A percentile compares a stretch with the other conserved stretches of the same genome.
Evolutionary conservation across 2,113 vertebrate genomes (phyloP).

Genomic region (Aptenodytes forsteri): DNA sequence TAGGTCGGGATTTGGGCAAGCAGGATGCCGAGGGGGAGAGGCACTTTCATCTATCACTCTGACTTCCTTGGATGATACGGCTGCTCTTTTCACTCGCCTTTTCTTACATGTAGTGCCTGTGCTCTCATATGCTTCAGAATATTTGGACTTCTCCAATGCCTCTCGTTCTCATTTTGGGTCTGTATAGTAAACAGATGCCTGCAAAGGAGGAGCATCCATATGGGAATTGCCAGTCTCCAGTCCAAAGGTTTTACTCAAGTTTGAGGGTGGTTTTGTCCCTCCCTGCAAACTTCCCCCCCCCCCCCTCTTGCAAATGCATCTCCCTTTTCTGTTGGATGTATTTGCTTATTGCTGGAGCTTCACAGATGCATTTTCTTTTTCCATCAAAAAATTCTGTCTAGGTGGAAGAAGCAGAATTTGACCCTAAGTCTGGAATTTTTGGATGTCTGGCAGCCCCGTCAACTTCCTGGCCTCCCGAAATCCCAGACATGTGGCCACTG

Average conservation of each 20-base stretch:
- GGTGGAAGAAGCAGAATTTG: background rate
- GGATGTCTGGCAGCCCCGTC: background rate
- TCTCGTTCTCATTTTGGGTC: background rate
- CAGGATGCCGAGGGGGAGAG: background rate
- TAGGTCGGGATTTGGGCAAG: background rate
- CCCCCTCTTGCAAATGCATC: background rate
- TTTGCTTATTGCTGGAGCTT: background rate
- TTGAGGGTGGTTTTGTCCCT: background rate
- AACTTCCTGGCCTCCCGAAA: background rate
- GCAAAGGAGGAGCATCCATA: background rate
- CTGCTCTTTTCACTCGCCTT: background rate
- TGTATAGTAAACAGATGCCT: background rate
- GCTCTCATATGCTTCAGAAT: background rate
- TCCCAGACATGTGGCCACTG: background rate
- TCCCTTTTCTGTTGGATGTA: background rate
- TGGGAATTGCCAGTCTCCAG: background rate
- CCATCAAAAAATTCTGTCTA: background rate
- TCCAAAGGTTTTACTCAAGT: background rate
- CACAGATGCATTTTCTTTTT: background rate
- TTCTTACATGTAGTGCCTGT: background rate
- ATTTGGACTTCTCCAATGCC: background rate
- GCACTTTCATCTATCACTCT: background rate
- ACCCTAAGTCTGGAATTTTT: background rate
- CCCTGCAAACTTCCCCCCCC: background rate
- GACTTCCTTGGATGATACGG: background rate